Conservation (phyloP, 2,113 vertebrate genomes). For the Campylorhamphus procurvoides region DNA sequence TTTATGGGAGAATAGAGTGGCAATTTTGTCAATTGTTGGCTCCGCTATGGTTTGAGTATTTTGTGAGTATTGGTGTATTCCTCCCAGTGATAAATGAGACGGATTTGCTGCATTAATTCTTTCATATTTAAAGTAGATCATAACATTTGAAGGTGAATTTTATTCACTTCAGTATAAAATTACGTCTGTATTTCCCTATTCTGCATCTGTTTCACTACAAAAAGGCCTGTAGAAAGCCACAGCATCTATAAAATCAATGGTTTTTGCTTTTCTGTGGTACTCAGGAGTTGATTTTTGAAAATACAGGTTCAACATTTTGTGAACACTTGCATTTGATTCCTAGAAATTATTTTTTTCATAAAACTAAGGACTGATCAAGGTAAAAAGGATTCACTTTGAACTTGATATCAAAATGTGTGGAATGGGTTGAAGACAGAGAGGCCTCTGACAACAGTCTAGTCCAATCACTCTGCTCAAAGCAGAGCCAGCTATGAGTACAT, state of each 20-base stretch:
- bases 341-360: not conserved
- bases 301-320: not conserved
- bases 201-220: not conserved
- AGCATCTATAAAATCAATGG: not conserved
- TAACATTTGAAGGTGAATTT: not conserved
- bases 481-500: not conserved
- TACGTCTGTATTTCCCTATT: not conserved
- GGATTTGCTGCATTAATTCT: not conserved
- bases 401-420: not conserved
- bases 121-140: not conserved
- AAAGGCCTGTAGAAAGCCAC: not conserved
- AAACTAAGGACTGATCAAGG: not conserved
- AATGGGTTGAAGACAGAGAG: not conserved
- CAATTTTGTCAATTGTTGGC: not conserved
- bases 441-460: accelerated
- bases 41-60: not conserved
- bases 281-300: not conserved
- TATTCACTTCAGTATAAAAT: not conserved
- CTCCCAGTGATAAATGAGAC: not conserved
- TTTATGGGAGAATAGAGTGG: not conserved
- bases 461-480: not conserved
- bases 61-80: not conserved
- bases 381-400: not conserved
- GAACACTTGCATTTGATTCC: not conserved
- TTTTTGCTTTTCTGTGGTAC: not conserved